Conservation (phyloP, 2,888 invertebrate species). For the Cyaniris semiargus region DNA sequence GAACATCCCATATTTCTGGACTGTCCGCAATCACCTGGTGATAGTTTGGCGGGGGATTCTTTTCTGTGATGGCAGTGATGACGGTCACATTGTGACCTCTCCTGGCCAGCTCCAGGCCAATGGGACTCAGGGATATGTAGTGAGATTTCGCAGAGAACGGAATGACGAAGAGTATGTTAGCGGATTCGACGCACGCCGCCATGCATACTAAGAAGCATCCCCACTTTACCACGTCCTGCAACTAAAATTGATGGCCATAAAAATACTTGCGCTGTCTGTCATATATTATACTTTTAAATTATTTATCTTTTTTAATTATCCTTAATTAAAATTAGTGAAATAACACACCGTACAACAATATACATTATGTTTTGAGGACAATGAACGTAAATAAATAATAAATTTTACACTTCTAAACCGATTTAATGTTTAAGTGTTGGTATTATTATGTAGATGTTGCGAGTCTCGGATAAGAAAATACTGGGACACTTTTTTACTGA, state of each 20-base stretch:
- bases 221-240: slow-evolving; percentile 22
- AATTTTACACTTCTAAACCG: no score
- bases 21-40: slow-evolving; percentile 61
- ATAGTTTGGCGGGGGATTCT: slow-evolving; percentile 60
- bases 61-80: slow-evolving; percentile 62
- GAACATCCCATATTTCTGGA: slow-evolving; percentile 65
- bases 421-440: no score
- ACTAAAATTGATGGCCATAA: slow-evolving; percentile 28
- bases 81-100: slow-evolving; percentile 78
- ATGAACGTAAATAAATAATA: no score
- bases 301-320: no score
- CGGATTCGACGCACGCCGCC: slow-evolving; percentile 45
- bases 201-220: slow-evolving; percentile 33
- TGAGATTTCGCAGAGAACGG: slow-evolving; percentile 76
- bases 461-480: no score
- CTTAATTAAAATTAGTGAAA: no score
- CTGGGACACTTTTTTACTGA: no score
- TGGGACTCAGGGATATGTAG: slow-evolving; percentile 65
- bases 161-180: slow-evolving; percentile 69
- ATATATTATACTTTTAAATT: neutral
- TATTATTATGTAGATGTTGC: no score
- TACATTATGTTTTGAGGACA: no score
- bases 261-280: neutral
- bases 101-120: slow-evolving; percentile 72
- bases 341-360: no score